Evolutionary conservation across 2,888 invertebrate species (phyloP), one percentile per base, ranked within the genome.

Genomic region (Brenthis daphne): DNA sequence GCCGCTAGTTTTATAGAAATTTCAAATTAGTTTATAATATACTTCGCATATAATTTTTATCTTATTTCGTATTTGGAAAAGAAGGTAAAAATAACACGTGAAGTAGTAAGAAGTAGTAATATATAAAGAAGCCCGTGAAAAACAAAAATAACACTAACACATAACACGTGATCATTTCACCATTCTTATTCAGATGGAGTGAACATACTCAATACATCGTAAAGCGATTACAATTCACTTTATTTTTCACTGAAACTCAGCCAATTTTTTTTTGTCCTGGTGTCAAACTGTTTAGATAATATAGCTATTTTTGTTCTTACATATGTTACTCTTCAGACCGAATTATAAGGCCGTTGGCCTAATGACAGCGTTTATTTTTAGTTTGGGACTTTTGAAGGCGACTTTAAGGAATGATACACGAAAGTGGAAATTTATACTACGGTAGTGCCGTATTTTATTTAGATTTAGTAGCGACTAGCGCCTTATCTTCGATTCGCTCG

Each of bases 321-420:
- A 88, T 90, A 89, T 90, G 92, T 86, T 84, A 85, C 85, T 85
- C 89, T 89, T 91, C 92, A 89, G 87, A 86, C 85, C 82, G 86
- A 87, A 90, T 91, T 90, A 90, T 91, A 90, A 89, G 91, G 92
- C 88, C 92, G 86, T 89, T 91, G 92, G 89, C 92, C 92, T 90
- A 90, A 91, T 90, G 92, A 91, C 91, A 90, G 89, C 69, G 77
- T 67, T 77, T 90, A 90, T 90, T 80, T 82, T 82, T 80, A 80
- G 87, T 82, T 71, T 67, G 83, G 77, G 80, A 82, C 84, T 85
- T 85, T 85, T 86, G 83, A 83, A 85, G 83, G 82, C 84, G 86
- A 86, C 84, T 81, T 77, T 81, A 81, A 85, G 80, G 79, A 74
- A 80, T 79, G 79, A 78, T 75, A 78, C 71, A 61, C 47, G 24